Conservation (phyloP, 2,797 vertebrate genomes). For the Parauchenoglanis punctatus region DNA sequence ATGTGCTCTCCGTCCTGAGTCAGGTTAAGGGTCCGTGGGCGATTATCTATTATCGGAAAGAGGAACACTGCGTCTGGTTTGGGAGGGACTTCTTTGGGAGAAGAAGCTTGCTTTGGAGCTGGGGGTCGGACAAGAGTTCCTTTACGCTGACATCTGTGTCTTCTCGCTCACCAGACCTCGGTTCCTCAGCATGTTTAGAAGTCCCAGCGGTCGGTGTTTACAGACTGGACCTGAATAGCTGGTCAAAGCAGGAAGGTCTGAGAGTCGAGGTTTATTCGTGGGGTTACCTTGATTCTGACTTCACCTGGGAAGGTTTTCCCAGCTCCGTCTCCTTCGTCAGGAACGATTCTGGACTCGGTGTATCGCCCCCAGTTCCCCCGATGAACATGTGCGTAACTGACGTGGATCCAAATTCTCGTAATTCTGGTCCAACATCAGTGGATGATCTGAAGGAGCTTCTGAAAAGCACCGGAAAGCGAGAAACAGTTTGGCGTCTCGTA, state of each 20-base stretch:
- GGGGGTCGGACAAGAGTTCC: constrained; percentile 53
- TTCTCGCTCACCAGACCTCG: constrained; percentile 39
- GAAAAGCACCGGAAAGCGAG: constrained; percentile 59
- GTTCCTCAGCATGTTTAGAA: constrained; percentile 77
- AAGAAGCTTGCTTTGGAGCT: constrained; percentile 91
- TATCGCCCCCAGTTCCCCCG: constrained; percentile 76
- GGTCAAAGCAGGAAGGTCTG: constrained; percentile 61
- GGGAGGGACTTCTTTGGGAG: constrained; percentile 94
- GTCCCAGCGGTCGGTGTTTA: constrained; percentile 88
- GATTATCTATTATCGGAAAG: constrained; percentile 88
- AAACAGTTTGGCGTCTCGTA: constrained; percentile 71
- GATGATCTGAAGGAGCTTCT: constrained; percentile 76
- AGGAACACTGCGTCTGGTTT: constrained; percentile 86
- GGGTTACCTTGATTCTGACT: constrained; percentile 59
- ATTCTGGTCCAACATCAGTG: constrained; percentile 45
- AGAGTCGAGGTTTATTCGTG: constrained; percentile 82
- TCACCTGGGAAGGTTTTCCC: constrained; percentile 68
- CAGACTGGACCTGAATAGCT: constrained; percentile 79
- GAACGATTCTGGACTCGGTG: constrained; percentile 69
- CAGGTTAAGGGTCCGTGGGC: constrained; percentile 86
- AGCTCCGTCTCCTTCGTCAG: constrained; percentile 61
- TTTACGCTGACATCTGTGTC: constrained; percentile 82
- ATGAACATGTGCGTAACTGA: constrained; percentile 76
- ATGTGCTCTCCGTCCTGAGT: constrained; percentile 80
- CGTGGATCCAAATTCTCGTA: constrained; percentile 24